Conservation (phyloP, 2,797 vertebrate species). For the Coregonus sp. region DNA sequence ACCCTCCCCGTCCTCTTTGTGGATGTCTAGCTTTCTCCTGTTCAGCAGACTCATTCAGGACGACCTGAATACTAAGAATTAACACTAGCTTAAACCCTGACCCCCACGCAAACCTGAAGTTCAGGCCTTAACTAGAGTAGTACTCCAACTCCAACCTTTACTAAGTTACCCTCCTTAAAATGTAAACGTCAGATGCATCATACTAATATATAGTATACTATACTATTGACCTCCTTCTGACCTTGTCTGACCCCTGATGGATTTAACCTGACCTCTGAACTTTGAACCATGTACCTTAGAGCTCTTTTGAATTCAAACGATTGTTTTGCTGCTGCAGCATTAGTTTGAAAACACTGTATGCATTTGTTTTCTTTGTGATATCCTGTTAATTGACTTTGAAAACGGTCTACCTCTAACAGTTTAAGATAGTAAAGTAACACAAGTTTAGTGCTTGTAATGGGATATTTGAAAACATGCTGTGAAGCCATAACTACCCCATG, state of each 20-base stretch:
- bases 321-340: slow-evolving; percentile 34
- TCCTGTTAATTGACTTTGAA: not conserved
- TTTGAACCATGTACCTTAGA: slow-evolving; percentile 22
- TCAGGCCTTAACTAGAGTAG: not conserved
- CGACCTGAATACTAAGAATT: slow-evolving; percentile 26
- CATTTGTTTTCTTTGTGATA: slow-evolving; percentile 9
- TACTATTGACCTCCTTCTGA: not conserved
- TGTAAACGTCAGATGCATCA: slow-evolving; percentile 1
- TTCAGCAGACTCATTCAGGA: slow-evolving; percentile 21
- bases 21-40: slow-evolving; percentile 5
- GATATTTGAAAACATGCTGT: not conserved
- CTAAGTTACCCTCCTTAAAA: not conserved
- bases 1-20: slow-evolving; percentile 7
- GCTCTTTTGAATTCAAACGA: slow-evolving; percentile 35
- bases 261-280: slow-evolving; percentile 22
- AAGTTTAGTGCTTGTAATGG: not conserved
- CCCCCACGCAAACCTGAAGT: not conserved
- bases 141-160: slow-evolving; percentile 3
- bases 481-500: not conserved
- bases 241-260: slow-evolving; percentile 18
- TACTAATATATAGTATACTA: slow-evolving; percentile 33
- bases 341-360: slow-evolving; percentile 4
- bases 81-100: slow-evolving; percentile 11
- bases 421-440: not conserved
- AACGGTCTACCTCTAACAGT: not conserved